phyloP scores from a whole-genome alignment of 2,888 invertebrate genomes.

The Melinopterus prodromus region DNA sequence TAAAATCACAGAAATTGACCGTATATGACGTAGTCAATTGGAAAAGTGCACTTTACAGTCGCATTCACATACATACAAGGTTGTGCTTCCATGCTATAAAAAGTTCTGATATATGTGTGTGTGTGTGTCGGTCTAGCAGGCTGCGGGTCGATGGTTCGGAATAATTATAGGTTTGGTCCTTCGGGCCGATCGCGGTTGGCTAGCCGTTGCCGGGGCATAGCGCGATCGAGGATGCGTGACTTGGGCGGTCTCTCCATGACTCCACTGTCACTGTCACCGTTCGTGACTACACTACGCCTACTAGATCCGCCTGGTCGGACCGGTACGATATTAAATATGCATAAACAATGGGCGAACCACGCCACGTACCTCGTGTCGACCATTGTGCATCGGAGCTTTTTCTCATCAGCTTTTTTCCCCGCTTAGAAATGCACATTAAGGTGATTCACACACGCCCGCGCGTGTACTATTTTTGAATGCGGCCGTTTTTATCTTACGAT shows the following conservation, averaged over 20 bases:
- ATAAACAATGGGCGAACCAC: constrained; percentile 40
- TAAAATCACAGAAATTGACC: no score
- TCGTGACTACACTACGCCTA: constrained; percentile 58
- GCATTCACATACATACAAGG: constrained; percentile 5
- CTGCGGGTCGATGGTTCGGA: constrained; percentile 56
- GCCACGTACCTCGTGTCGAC: not conserved
- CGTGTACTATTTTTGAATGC: constrained; percentile 45
- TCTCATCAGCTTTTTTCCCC: not conserved
- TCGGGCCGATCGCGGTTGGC: constrained; percentile 56
- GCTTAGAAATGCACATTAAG: not conserved
- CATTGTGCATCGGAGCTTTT: not conserved
- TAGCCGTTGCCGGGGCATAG: constrained; percentile 54
- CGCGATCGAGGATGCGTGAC: constrained; percentile 58
- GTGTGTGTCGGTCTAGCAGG: constrained; percentile 17
- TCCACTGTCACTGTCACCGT: constrained; percentile 56
- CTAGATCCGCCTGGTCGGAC: constrained; percentile 52
- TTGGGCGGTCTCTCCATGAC: constrained; percentile 56
- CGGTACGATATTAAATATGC: constrained; percentile 48
- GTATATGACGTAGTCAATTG: no score
- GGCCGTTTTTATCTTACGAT: not conserved
- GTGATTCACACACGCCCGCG: constrained; percentile 43
- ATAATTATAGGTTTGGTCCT: constrained; percentile 57
- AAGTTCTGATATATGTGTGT: constrained; percentile 11
- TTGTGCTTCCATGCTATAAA: not conserved
- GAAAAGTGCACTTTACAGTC: not conserved